Percentiles rank a stretch among this genome's conserved stretches.
These are phyloP conservation scores for Fistularia commersonii DNA, from an alignment of 2,797 vertebrate species.

Conservation along the genomic window DNA sequence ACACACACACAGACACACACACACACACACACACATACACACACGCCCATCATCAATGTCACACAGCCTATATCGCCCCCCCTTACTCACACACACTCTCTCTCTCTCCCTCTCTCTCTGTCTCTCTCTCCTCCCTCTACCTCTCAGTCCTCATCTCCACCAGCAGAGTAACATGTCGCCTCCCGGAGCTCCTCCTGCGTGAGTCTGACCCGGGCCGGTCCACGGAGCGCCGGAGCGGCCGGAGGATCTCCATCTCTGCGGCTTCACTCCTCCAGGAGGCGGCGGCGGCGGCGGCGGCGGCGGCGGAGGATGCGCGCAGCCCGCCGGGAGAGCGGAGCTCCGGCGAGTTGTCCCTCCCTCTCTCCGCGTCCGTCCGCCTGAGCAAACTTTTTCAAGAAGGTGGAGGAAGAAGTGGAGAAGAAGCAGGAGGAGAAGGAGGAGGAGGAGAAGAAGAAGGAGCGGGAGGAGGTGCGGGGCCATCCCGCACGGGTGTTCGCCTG, in stretches of 20 bases:
- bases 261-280: too few species aligned
- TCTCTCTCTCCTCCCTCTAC: slow-evolving; percentile 40
- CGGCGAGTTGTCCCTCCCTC: slow-evolving; percentile 37
- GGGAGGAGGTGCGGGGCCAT: slow-evolving; percentile 9
- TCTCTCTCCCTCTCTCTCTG: slow-evolving; percentile 32
- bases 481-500: slow-evolving; percentile 9
- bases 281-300: too few species aligned
- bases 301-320: slow-evolving; percentile 2
- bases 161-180: slow-evolving; percentile 58
- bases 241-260: too few species aligned
- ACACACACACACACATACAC: slow-evolving; percentile 17
- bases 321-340: neutral
- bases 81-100: slow-evolving; percentile 46
- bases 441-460: too few species aligned
- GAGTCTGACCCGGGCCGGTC: neutral
- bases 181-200: slow-evolving; percentile 26
- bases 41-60: too few species aligned
- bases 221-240: too few species aligned
- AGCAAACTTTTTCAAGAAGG: neutral
- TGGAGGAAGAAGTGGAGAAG: neutral
- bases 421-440: too few species aligned
- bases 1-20: slow-evolving; percentile 10
- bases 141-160: slow-evolving; percentile 57
- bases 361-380: neutral
- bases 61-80: too few species aligned